Evolutionary conservation across 1,140 invertebrate species (phyloP).

Genomic region (Spodoptera litura): DNA sequence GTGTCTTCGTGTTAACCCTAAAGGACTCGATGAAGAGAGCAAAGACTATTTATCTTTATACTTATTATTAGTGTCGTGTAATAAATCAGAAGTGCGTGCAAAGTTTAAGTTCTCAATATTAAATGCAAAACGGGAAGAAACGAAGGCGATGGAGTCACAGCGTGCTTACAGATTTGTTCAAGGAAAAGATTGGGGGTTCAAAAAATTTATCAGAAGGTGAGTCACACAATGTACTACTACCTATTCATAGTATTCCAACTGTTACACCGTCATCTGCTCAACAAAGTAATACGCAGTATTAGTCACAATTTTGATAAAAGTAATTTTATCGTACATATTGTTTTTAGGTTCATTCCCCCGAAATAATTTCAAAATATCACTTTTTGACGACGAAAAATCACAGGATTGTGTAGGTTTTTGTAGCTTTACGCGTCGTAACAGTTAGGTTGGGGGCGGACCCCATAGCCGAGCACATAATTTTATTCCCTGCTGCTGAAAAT

Average conservation of each 20-base stretch:
- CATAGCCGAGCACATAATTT: slow-evolving; percentile 35
- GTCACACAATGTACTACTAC: slow-evolving; percentile 21
- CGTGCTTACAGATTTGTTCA: slow-evolving; percentile 99
- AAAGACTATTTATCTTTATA: slow-evolving; percentile 99
- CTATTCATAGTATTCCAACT: not conserved
- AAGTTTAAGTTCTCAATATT: slow-evolving; percentile 99
- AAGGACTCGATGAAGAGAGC: slow-evolving; percentile 99
- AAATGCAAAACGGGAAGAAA: slow-evolving; percentile 99
- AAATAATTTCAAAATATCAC: too few relatives aligned
- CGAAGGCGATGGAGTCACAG: slow-evolving; percentile 98
- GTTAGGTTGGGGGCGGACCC: slow-evolving; percentile 32
- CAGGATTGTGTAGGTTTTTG: slow-evolving; percentile 7
- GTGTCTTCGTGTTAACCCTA: slow-evolving; percentile 99
- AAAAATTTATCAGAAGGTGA: slow-evolving; percentile 97
- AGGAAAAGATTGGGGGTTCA: slow-evolving; percentile 99
- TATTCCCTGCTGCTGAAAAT: slow-evolving; percentile 40
- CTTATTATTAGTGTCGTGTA: slow-evolving; percentile 99
- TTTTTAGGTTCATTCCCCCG: too few relatives aligned
- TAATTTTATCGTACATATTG: not conserved
- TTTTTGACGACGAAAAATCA: slow-evolving; percentile 14
- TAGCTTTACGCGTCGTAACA: slow-evolving; percentile 7
- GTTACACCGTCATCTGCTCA: not conserved
- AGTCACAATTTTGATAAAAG: not conserved
- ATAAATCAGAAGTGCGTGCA: slow-evolving; percentile 99
- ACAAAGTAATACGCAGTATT: not conserved